These are phyloP conservation scores for Anthophora plumipes DNA, from an alignment of 2,888 invertebrate species.

Conservation along the genomic window DNA sequence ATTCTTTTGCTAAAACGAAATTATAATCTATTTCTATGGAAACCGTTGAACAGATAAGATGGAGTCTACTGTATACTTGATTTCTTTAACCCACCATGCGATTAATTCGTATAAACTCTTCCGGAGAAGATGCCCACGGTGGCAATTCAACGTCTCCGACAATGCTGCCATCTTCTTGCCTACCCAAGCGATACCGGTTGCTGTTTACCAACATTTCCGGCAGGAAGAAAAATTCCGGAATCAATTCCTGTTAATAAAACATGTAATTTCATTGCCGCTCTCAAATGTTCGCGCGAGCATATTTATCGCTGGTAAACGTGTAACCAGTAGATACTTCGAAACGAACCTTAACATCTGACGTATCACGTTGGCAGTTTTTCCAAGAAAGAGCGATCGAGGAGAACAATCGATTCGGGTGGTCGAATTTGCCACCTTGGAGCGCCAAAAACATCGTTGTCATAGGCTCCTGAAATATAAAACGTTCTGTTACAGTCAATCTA, in stretches of 20 bases:
- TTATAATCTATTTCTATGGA: no score
- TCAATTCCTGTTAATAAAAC: conserved; percentile 90
- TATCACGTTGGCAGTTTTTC: conserved; percentile 99
- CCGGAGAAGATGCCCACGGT: conserved; percentile 98
- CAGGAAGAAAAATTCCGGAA: conserved; percentile 99
- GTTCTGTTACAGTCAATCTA: no score
- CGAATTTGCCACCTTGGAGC: conserved; percentile 99
- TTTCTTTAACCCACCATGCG: conserved; percentile 89
- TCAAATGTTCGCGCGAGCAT: not conserved
- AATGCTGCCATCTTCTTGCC: conserved; percentile 92
- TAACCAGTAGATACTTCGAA: conserved; percentile 23
- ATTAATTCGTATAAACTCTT: conserved; percentile 99
- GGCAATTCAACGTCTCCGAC: conserved; percentile 96
- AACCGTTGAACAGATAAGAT: no score
- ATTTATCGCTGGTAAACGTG: conserved; percentile 28
- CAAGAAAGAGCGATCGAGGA: conserved; percentile 97
- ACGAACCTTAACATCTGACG: conserved; percentile 97
- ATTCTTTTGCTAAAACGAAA: no score
- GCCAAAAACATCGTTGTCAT: conserved; percentile 99
- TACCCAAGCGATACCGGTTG: conserved; percentile 93
- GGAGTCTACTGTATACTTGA: no score
- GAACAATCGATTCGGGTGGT: conserved; percentile 98
- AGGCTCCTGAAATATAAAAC: conserved; percentile 91
- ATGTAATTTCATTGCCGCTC: conserved; percentile 44
- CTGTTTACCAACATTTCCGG: conserved; percentile 99